Base-by-base conservation (phyloP, 2,888 invertebrate species). In the Cephus pygmeus region DNA sequence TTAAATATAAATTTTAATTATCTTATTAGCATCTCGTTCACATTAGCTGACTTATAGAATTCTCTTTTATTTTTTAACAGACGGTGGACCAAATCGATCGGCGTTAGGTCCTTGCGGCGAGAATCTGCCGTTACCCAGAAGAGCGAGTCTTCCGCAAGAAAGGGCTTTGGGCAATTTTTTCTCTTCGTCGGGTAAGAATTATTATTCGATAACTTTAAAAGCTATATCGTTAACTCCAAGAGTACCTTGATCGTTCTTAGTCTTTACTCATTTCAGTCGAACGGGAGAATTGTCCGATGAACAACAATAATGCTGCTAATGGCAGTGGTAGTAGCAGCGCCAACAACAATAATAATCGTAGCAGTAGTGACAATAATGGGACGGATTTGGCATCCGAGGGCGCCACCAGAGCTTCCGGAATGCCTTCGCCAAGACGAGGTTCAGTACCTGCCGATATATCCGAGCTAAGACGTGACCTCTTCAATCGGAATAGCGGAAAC, bases 381-480 rank as follows among this genome's bases (percentile, higher is more conserved):
- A 82, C 84, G 74, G 76, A 81, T n/a, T 85, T 85, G 75, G 75
- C 84, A 34, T 81, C 79, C 33, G 87, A 87, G 76, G 82, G 82
- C 73, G 81, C 80, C 30, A 78, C 80, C 4, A 81, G 79, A 34
- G 79, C 69, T 4, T 79, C 83, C 9, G 85, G 86, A 34, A 88
- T 88, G 83, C 85, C 86, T 34, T 88, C 86, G n/a, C 87, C 89
- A 3, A 85, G 91, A 76, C 87, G 91, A 31, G 90, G 90, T 73
- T 90, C 90, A 34, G 89, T 91, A 40, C 91, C 91, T 69, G 90
- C 90, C 73, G 90, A 90, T 81, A 90, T 90, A 84, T 90, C 90
- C 75, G 90, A 90, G 81, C 81, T 85, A n/a, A 84, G 89, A 77
- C 87, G 87, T 11, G 89, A 89, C 79, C 79, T 88, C 75, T 86